Conservation (phyloP, 2,113 vertebrate genomes). For the Bombycilla garrulus region DNA sequence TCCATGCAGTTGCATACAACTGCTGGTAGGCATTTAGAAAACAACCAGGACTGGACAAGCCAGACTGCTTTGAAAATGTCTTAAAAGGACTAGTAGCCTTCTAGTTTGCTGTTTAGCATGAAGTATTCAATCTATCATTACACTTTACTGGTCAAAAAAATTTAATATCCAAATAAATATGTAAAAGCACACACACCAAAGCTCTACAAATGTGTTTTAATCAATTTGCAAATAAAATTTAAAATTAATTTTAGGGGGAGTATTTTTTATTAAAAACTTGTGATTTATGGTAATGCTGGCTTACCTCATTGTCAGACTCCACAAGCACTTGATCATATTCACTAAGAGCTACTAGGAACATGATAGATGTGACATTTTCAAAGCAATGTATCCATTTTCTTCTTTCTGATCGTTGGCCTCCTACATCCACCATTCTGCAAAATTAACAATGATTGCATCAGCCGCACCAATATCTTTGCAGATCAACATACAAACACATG, state of each 20-base stretch:
- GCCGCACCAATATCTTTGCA: background rate
- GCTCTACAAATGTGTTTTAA: background rate
- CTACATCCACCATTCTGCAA: constrained; percentile 93
- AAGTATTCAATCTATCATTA: background rate
- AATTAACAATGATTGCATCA: constrained; percentile 53
- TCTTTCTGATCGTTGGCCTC: constrained; percentile 92
- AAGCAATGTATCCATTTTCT: constrained; percentile 98
- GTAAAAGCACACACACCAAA: background rate
- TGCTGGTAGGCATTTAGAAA: background rate
- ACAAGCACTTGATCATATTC: constrained; percentile 96
- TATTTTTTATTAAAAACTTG: background rate
- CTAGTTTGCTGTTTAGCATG: background rate
- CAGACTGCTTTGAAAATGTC: background rate
- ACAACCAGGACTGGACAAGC: background rate
- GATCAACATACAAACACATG: background rate
- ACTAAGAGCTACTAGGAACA: constrained; percentile 94
- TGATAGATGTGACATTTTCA: constrained; percentile 95
- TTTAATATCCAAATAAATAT: background rate
- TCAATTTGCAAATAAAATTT: background rate
- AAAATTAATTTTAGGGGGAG: background rate
- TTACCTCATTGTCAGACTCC: constrained; percentile 94
- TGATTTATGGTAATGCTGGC: background rate
- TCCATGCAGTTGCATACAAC: background rate
- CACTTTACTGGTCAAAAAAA: background rate
- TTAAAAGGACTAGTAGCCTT: background rate